phyloP scores from a whole-genome alignment of 2,113 vertebrate genomes.

The Scophthalmus maximus region DNA sequence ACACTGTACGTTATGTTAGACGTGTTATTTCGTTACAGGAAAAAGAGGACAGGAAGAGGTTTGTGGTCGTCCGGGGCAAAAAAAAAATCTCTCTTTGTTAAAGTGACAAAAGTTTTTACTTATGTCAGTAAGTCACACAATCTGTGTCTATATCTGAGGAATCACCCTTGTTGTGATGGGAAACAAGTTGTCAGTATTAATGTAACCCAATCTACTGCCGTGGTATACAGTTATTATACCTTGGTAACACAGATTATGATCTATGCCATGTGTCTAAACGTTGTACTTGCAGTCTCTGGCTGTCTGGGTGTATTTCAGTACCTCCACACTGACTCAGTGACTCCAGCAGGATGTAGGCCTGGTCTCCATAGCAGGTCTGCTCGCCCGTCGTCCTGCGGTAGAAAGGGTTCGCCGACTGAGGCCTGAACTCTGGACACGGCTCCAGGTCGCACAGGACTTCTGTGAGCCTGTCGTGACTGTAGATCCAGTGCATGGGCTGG shows the following conservation, averaged over 20 bases:
- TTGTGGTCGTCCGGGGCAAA: background rate
- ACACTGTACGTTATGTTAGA: no score
- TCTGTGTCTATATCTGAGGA: no score
- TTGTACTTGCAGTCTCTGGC: background rate
- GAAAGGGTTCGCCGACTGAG: constrained; percentile 79
- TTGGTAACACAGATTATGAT: background rate
- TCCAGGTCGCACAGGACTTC: constrained; percentile 71
- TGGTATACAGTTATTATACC: background rate
- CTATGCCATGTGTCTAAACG: background rate
- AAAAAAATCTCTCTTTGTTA: no score
- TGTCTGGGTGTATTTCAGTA: constrained; percentile 32
- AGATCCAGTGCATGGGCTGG: constrained; percentile 83
- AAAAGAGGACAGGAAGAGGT: background rate
- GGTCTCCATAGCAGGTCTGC: constrained; percentile 82
- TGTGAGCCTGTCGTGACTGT: constrained; percentile 66
- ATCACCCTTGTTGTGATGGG: background rate
- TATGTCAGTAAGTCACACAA: no score
- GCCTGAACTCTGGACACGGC: constrained; percentile 77
- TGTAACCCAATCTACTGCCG: background rate
- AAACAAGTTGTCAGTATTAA: background rate
- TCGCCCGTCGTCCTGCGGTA: constrained; percentile 74
- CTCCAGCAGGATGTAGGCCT: constrained; percentile 78
- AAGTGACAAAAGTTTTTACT: no score
- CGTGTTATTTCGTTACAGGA: background rate
- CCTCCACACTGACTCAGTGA: constrained; percentile 78